A percentile compares a stretch with the other conserved stretches of the same genome.
Conservation (phyloP, 2,113 vertebrate species). For the Mirounga angustirostris region DNA sequence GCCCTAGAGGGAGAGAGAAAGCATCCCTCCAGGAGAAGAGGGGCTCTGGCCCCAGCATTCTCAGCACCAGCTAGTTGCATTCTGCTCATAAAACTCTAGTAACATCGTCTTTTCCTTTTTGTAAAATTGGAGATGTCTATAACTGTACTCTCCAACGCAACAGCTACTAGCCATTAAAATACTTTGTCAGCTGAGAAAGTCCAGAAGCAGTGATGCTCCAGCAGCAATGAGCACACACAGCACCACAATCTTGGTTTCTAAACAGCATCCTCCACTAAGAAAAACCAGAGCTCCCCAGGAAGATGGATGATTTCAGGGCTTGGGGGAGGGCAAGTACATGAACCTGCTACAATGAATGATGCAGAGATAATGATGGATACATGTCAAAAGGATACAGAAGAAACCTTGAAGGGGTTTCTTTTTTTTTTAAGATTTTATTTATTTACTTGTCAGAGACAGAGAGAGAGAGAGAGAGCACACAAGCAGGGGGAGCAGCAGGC, state of each 20-base stretch:
- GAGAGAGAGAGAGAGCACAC: neutral
- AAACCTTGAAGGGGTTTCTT: neutral
- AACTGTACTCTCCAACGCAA: neutral
- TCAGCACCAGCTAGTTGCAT: neutral
- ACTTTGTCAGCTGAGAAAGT: neutral
- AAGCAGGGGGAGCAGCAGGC: too few species aligned
- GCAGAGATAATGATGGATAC: neutral
- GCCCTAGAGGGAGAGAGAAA: neutral
- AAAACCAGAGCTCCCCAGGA: neutral
- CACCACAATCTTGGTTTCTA: neutral
- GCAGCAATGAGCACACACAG: neutral
- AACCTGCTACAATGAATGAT: neutral
- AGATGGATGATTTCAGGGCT: neutral
- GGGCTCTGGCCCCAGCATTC: neutral
- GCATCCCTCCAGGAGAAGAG: neutral
- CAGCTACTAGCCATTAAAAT: neutral
- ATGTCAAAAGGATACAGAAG: neutral
- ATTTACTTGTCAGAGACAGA: neutral
- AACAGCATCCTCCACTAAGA: neutral
- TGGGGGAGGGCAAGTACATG: neutral
- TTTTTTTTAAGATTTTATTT: neutral
- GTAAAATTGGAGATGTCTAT: neutral
- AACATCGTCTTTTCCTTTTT: neutral
- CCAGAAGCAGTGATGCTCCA: neutral
- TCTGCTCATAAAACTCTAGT: neutral